phyloP scores from a whole-genome alignment of 1,140 invertebrate genomes.

The Sipha flava region DNA sequence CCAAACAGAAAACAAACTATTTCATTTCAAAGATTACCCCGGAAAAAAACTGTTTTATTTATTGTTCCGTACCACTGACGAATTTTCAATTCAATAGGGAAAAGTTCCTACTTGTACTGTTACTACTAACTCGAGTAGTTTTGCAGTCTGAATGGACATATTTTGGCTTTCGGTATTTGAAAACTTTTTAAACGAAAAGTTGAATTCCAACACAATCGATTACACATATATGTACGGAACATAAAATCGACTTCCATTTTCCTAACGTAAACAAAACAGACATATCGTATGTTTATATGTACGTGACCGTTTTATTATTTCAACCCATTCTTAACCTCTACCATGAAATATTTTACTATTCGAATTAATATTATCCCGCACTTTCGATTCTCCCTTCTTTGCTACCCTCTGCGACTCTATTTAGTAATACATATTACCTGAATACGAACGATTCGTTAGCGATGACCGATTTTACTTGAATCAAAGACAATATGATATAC shows the following conservation, averaged over 20 bases:
- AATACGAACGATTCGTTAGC: no score
- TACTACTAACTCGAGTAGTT: neutral
- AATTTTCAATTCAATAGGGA: neutral
- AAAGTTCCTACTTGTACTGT: neutral
- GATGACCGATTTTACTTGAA: no score
- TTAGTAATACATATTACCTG: no score
- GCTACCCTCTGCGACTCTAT: no score
- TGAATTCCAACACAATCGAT: conserved; percentile 18
- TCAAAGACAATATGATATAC: no score
- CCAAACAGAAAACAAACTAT: conserved; percentile 20
- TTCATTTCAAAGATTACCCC: neutral
- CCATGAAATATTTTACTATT: neutral
- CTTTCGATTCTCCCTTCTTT: no score
- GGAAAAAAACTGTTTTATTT: neutral
- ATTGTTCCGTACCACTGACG: conserved; percentile 17
- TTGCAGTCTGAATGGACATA: conserved; percentile 2
- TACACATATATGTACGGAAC: neutral
- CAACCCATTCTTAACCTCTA: neutral
- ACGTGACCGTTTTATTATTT: neutral
- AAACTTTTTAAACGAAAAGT: conserved; percentile 30
- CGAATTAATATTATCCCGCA: neutral
- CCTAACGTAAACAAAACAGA: neutral
- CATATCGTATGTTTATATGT: neutral
- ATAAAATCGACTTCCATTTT: conserved; percentile 1
- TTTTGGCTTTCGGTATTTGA: conserved; percentile 10